These are phyloP conservation scores for Salticus scenicus DNA, from an alignment of 2,888 invertebrate species.

Conservation along the genomic window DNA sequence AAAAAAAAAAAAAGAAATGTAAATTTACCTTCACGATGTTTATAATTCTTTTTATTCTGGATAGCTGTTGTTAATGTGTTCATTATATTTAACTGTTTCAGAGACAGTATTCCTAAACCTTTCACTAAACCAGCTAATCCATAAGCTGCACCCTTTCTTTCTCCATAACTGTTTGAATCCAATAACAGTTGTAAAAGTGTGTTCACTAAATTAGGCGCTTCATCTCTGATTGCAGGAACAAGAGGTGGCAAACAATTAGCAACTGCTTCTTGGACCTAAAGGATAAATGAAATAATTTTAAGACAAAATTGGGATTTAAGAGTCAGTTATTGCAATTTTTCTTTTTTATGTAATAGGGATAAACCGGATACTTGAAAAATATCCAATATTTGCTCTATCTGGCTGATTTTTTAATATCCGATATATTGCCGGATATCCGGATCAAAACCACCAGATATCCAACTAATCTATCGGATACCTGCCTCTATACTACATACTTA, in stretches of 20 bases:
- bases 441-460: too few species aligned
- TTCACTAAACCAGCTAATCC: conserved; percentile 96
- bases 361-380: too few species aligned
- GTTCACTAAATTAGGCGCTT: conserved; percentile 90
- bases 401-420: too few species aligned
- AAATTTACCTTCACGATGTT: conserved; percentile 87
- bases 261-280: conserved; percentile 94
- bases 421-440: too few species aligned
- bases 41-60: conserved; percentile 96
- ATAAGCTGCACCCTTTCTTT: conserved; percentile 96
- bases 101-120: conserved; percentile 94
- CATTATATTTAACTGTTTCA: conserved; percentile 97
- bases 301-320: too few species aligned
- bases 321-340: too few species aligned
- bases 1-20: conserved; percentile 16
- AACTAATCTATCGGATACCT: too few species aligned
- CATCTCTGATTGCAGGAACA: conserved; percentile 92
- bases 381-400: too few species aligned
- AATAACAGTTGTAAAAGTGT: conserved; percentile 89
- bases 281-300: too few species aligned
- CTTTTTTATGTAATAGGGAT: too few species aligned
- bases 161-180: conserved; percentile 94
- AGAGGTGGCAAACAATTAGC: conserved; percentile 96
- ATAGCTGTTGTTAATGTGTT: conserved; percentile 92
- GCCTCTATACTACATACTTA: too few species aligned